phyloP scores from a whole-genome alignment of 2,113 vertebrate genomes.

The Epinephelus cyanopodus region DNA sequence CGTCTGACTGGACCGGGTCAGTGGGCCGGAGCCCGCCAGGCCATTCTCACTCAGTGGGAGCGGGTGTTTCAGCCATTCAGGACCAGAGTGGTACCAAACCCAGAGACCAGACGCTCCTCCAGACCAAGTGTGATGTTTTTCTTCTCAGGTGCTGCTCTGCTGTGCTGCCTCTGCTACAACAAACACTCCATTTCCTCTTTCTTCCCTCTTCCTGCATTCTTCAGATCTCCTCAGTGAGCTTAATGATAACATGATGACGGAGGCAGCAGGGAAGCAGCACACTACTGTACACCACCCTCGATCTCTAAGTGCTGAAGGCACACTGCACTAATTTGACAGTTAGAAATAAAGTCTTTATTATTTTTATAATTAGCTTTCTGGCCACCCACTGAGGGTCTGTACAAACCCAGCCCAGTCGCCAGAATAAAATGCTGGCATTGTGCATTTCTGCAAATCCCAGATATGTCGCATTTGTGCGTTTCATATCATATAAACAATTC shows the following conservation, averaged over 20 bases:
- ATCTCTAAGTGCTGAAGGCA: neutral
- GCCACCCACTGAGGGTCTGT: too few relatives aligned
- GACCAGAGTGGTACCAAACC: constrained; percentile 78
- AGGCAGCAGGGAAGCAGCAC: neutral
- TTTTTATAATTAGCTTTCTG: too few relatives aligned
- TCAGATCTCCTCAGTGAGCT: constrained; percentile 4
- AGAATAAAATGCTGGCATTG: too few relatives aligned
- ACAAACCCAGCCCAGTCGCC: too few relatives aligned
- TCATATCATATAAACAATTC: too few relatives aligned
- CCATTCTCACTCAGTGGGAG: constrained; percentile 92
- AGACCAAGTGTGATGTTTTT: too few relatives aligned
- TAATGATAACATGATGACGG: neutral
- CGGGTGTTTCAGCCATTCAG: constrained; percentile 85
- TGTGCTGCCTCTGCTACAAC: constrained; percentile 41
- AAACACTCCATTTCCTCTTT: neutral
- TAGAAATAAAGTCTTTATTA: neutral
- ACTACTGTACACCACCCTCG: neutral
- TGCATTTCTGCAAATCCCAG: too few relatives aligned
- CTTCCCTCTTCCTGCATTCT: neutral
- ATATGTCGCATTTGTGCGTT: too few relatives aligned
- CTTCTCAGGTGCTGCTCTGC: constrained; percentile 32
- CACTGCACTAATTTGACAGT: neutral
- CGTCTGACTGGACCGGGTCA: constrained; percentile 88
- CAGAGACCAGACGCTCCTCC: constrained; percentile 26
- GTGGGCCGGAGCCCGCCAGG: constrained; percentile 88